phyloP scores from a whole-genome alignment of 1,140 invertebrate species.

The Mya arenaria region DNA sequence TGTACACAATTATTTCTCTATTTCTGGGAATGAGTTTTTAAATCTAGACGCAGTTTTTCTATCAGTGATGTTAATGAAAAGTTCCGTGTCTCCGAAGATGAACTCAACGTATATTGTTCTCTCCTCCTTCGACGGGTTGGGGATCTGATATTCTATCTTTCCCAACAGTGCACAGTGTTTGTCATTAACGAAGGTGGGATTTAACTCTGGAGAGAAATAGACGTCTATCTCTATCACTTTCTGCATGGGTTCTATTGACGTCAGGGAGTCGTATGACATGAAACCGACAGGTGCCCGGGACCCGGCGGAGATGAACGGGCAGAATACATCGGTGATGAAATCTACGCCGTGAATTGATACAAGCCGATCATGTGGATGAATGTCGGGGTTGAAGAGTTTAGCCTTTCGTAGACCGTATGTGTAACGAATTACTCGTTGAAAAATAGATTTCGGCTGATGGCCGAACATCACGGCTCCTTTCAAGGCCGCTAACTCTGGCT shows the following conservation, averaged over 20 bases:
- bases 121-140: slow-evolving; percentile 66
- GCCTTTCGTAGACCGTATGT: slow-evolving; percentile 83
- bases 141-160: slow-evolving; percentile 83
- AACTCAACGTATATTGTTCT: slow-evolving; percentile 83
- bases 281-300: slow-evolving; percentile 47
- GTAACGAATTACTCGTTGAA: slow-evolving; percentile 82
- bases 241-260: slow-evolving; percentile 48
- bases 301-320: slow-evolving; percentile 77
- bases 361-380: slow-evolving; percentile 82
- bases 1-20: slow-evolving; percentile 47
- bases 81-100: slow-evolving; percentile 85
- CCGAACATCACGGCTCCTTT: slow-evolving; percentile 76
- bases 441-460: slow-evolving; percentile 83
- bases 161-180: slow-evolving; percentile 82
- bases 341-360: slow-evolving; percentile 81
- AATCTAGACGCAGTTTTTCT: slow-evolving; percentile 47
- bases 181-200: slow-evolving; percentile 84
- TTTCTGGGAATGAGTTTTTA: slow-evolving; percentile 51
- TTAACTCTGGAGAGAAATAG: slow-evolving; percentile 81
- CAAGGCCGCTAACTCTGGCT: slow-evolving; percentile 42
- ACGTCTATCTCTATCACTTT: slow-evolving; percentile 80
- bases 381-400: slow-evolving; percentile 72
- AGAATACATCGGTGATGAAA: slow-evolving; percentile 83
- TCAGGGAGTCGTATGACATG: slow-evolving; percentile 51
- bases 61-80: slow-evolving; percentile 67